Percentiles rank a stretch among this genome's conserved stretches.
Evolutionary conservation across 1,140 invertebrate genomes (phyloP).

Genomic region (Bombus turneri): DNA sequence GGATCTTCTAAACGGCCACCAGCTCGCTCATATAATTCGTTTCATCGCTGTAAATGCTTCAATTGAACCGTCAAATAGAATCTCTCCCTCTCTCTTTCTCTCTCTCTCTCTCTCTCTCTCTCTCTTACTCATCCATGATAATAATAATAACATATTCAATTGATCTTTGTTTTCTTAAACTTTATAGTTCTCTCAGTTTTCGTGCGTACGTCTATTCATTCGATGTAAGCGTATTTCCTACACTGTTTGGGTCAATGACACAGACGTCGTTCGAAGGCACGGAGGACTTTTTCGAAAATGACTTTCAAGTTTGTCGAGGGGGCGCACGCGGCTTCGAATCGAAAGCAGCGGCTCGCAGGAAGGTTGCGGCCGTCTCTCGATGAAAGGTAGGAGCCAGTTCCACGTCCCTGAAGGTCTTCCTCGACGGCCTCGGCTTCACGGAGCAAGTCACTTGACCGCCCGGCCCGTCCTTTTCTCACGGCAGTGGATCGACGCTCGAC

Average conservation of each 20-base stretch:
- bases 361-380: slow-evolving; percentile 48
- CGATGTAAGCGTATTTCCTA: neutral
- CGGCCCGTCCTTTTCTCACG: slow-evolving; percentile 74
- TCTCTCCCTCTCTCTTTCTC: neutral
- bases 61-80: neutral
- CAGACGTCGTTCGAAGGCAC: neutral
- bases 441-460: slow-evolving; percentile 55
- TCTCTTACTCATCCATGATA: no score
- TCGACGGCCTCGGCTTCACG: slow-evolving; percentile 62
- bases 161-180: no score
- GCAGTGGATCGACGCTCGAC: slow-evolving; percentile 65
- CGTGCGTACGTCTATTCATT: neutral
- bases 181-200: no score
- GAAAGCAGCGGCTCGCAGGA: slow-evolving; percentile 27
- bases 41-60: slow-evolving; percentile 37
- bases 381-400: slow-evolving; percentile 67
- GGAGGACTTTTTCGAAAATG: neutral
- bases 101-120: no score
- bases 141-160: no score
- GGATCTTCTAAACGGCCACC: slow-evolving; percentile 13
- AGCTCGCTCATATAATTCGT: slow-evolving; percentile 39
- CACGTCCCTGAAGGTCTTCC: slow-evolving; percentile 66
- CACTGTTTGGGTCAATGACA: neutral
- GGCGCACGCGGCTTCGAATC: neutral
- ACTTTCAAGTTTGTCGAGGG: neutral